These are phyloP conservation scores for Phenacoccus solenopsis DNA, from an alignment of 1,140 invertebrate genomes.

Conservation along the genomic window DNA sequence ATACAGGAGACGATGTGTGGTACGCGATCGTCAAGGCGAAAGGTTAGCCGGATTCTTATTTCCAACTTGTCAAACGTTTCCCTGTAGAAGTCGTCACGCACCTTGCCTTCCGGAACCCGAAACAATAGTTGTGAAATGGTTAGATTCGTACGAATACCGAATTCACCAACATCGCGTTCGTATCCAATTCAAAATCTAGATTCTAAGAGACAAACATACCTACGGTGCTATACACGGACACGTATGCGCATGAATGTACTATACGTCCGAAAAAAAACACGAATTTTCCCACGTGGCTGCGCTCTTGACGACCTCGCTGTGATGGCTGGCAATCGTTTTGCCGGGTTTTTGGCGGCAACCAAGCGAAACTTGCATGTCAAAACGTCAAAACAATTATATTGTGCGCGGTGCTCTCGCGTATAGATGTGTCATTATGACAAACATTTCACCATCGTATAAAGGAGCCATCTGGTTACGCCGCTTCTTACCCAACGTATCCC, in stretches of 20 bases:
- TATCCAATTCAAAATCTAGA: too few relatives aligned
- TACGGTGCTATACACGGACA: not conserved
- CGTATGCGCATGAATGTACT: too few relatives aligned
- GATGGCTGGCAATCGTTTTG: not conserved
- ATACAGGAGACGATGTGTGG: too few relatives aligned
- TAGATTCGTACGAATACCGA: too few relatives aligned
- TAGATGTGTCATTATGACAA: not conserved
- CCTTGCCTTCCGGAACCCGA: not conserved
- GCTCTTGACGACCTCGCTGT: not conserved
- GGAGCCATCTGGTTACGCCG: too few relatives aligned
- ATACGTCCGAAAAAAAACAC: not conserved
- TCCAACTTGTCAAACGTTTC: too few relatives aligned
- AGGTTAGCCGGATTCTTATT: too few relatives aligned
- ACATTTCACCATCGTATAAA: too few relatives aligned
- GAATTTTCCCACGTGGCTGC: conserved; percentile 3
- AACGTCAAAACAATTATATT: conserved; percentile 14
- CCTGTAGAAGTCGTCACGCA: not conserved
- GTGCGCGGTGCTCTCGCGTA: not conserved
- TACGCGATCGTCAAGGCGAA: too few relatives aligned
- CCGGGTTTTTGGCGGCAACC: not conserved
- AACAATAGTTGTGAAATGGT: too few relatives aligned
- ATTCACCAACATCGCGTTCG: too few relatives aligned
- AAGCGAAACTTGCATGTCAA: conserved; percentile 12
- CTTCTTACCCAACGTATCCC: too few relatives aligned
- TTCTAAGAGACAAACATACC: not conserved